Evolutionary conservation across 2,113 vertebrate genomes (phyloP).

Genomic region (Myrmecophaga tridactyla): DNA sequence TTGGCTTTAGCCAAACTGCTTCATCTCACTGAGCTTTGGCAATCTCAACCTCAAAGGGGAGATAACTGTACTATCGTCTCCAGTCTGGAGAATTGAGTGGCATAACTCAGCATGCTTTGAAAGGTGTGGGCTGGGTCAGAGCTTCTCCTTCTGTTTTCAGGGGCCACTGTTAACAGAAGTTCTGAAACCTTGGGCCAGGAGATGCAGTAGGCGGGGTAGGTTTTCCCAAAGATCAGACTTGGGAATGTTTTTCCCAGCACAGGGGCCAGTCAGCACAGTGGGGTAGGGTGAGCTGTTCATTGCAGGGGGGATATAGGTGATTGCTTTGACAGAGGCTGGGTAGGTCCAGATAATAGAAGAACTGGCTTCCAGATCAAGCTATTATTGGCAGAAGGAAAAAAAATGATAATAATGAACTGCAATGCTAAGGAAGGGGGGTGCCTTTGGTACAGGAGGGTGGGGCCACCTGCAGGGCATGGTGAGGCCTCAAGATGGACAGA

Average conservation of each 20-base stretch:
- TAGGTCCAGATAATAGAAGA: neutral
- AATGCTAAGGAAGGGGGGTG: neutral
- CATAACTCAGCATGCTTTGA: neutral
- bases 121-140: neutral
- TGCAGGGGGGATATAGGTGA: neutral
- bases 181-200: neutral
- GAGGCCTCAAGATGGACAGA: neutral
- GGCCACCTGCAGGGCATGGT: neutral
- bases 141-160: neutral
- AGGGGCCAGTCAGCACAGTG: accelerated
- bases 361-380: neutral
- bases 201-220: neutral
- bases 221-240: neutral
- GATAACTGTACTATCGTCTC: neutral
- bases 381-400: neutral
- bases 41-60: neutral
- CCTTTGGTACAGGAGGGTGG: neutral
- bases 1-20: neutral
- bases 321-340: neutral
- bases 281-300: accelerated
- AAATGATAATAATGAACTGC: neutral
- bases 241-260: neutral
- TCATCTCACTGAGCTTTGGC: neutral
- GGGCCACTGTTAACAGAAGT: neutral
- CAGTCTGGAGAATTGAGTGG: neutral